Evolutionary conservation across 2,113 vertebrate genomes (phyloP).

Genomic region (Oryctolagus cuniculus): DNA sequence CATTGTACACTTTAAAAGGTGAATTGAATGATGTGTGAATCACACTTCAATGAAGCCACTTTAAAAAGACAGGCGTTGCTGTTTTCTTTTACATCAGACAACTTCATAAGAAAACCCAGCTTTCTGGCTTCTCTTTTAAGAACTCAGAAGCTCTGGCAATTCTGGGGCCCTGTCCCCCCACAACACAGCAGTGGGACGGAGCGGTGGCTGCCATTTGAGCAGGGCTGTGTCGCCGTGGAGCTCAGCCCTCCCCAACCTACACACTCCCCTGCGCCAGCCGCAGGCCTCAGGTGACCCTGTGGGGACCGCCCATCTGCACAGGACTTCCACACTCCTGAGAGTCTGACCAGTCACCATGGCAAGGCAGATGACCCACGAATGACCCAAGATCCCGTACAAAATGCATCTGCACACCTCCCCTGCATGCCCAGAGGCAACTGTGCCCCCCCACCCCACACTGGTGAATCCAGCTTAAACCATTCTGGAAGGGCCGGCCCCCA

Average conservation of each 20-base stretch:
- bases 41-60: not conserved
- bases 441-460: not conserved
- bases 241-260: not conserved
- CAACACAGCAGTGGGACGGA: not conserved
- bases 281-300: not conserved
- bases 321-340: not conserved
- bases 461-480: not conserved
- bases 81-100: not conserved
- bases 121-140: slow-evolving; percentile 31
- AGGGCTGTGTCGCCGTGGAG: not conserved
- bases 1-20: not conserved
- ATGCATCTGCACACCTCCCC: not conserved
- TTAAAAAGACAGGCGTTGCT: not conserved
- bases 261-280: not conserved
- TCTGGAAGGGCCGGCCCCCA: too few relatives aligned
- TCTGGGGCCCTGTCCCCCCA: not conserved
- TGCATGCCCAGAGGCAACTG: not conserved
- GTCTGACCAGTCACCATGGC: not conserved
- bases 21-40: not conserved
- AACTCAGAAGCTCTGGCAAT: not conserved
- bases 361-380: not conserved
- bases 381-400: not conserved
- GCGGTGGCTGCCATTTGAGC: not conserved
- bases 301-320: not conserved
- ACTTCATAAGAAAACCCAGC: slow-evolving; percentile 19